Conservation (phyloP, 2,113 vertebrate genomes). For the cat (Felis catus) region DNA sequence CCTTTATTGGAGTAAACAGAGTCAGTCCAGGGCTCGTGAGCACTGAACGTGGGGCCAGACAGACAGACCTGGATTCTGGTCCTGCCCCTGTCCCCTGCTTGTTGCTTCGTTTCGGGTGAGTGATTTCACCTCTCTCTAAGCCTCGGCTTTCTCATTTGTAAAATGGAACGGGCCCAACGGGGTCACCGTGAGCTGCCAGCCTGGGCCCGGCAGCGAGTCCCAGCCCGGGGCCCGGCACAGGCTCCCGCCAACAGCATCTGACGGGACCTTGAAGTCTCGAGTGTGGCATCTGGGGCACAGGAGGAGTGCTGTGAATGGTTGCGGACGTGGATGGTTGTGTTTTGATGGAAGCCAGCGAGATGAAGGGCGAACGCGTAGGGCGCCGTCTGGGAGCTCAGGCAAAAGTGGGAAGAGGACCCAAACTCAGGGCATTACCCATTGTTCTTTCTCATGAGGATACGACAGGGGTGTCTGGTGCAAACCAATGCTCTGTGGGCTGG, state of each 20-base stretch:
- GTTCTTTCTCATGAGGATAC: not conserved
- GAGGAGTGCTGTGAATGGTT: not conserved
- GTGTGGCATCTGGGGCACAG: not conserved
- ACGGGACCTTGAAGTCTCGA: accelerated
- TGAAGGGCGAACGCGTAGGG: not conserved
- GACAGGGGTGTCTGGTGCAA: not conserved
- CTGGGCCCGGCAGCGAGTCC: accelerated
- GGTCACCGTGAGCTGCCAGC: accelerated
- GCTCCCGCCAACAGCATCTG: too few species aligned
- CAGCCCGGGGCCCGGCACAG: accelerated
- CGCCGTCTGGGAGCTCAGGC: not conserved
- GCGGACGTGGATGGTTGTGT: not conserved
- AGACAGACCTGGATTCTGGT: not conserved
- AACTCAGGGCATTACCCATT: not conserved
- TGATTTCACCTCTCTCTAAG: not conserved
- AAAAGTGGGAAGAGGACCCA: not conserved
- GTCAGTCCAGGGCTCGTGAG: not conserved
- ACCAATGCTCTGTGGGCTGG: not conserved
- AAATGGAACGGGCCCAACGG: not conserved
- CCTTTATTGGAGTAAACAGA: not conserved
- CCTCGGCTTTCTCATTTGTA: not conserved
- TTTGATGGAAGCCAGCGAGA: not conserved
- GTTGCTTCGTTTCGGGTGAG: not conserved
- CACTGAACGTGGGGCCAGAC: accelerated
- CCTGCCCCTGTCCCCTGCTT: not conserved